Evolutionary conservation across 2,797 vertebrate genomes (phyloP).

Genomic region (Ispidina picta): DNA sequence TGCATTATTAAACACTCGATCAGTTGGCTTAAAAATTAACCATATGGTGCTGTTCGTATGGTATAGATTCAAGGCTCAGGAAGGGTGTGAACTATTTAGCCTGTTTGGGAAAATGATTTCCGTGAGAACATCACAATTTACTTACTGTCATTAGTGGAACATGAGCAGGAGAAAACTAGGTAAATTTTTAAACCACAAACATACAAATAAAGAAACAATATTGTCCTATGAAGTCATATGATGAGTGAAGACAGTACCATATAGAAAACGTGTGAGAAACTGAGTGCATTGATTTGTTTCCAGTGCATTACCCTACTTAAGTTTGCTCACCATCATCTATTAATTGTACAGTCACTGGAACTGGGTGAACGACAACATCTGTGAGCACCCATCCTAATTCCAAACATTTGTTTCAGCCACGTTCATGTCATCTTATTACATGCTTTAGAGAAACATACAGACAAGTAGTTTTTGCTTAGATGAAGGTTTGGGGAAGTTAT

Average conservation of each 20-base stretch:
- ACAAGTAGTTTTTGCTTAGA: background rate
- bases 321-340: background rate
- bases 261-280: background rate
- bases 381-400: background rate
- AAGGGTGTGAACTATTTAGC: constrained; percentile 78
- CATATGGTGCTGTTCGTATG: constrained; percentile 79
- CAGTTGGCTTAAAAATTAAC: constrained; percentile 82
- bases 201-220: background rate
- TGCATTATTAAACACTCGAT: constrained; percentile 81
- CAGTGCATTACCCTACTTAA: background rate
- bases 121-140: constrained; percentile 67
- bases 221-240: background rate
- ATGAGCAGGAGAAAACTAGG: background rate
- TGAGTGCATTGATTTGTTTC: background rate
- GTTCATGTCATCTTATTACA: background rate
- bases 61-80: constrained; percentile 71
- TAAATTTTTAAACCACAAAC: background rate
- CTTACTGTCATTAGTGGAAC: background rate
- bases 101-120: constrained; percentile 70
- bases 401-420: background rate
- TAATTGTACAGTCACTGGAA: background rate
- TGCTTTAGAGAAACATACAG: background rate
- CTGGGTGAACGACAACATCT: background rate
- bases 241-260: background rate
- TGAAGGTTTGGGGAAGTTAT: background rate